phyloP scores from a whole-genome alignment of 2,113 vertebrate genomes.

The Astatoreochromis straeleni region DNA sequence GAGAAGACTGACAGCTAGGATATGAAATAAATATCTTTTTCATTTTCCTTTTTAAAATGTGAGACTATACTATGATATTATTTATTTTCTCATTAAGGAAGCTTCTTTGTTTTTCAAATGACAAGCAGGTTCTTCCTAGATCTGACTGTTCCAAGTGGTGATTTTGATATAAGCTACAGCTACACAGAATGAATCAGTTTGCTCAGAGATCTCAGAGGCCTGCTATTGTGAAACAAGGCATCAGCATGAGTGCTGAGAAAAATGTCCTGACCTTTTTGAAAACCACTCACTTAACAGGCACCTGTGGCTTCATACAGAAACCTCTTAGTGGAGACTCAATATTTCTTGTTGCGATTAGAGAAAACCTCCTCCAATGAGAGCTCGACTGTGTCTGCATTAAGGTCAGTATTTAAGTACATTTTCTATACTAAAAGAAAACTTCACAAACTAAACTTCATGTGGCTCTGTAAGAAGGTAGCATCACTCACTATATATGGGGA shows the following conservation, averaged over 20 bases:
- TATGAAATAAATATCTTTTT: background rate
- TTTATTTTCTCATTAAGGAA: background rate
- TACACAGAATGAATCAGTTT: background rate
- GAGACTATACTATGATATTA: background rate
- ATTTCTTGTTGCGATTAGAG: background rate
- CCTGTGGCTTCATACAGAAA: background rate
- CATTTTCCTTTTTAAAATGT: background rate
- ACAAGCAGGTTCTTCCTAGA: background rate
- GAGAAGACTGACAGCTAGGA: background rate
- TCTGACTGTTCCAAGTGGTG: background rate
- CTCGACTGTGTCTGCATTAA: background rate
- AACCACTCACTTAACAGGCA: background rate
- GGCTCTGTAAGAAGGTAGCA: background rate
- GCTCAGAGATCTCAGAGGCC: background rate
- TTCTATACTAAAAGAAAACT: background rate
- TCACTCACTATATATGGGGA: background rate
- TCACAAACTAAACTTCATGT: background rate
- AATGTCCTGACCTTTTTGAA: slow-evolving; percentile 27
- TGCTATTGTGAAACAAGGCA: background rate
- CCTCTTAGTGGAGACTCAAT: background rate
- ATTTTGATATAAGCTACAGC: background rate
- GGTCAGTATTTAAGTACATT: background rate
- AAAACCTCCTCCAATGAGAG: background rate
- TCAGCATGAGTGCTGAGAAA: background rate
- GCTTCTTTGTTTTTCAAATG: background rate